Conservation (phyloP, 2,888 invertebrate genomes). For the Halocaridina rubra region DNA sequence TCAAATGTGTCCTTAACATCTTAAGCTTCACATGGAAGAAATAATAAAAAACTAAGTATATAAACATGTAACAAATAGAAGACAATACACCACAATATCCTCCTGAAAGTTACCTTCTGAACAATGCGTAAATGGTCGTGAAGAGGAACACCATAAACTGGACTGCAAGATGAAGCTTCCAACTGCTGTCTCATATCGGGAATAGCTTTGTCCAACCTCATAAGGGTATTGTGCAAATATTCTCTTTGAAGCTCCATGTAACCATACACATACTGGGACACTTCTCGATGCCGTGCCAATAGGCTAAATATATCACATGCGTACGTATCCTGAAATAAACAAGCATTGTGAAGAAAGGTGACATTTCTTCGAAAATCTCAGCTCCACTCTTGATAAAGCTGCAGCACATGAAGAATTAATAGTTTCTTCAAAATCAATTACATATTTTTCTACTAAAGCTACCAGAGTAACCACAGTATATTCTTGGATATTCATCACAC, state of each 20-base stretch:
- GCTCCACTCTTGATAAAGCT: too few relatives aligned
- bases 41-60: too few relatives aligned
- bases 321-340: constrained; percentile 50
- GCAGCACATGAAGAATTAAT: too few relatives aligned
- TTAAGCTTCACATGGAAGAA: too few relatives aligned
- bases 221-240: constrained; percentile 16
- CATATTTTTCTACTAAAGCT: too few relatives aligned
- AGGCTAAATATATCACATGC: constrained; percentile 58
- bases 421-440: too few relatives aligned
- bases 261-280: constrained; percentile 32
- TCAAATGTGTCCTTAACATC: too few relatives aligned
- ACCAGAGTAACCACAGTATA: too few relatives aligned
- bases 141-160: constrained; percentile 54
- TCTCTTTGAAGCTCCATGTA: constrained; percentile 45
- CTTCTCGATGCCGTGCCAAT: constrained; percentile 46
- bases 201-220: constrained; percentile 34
- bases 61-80: too few relatives aligned
- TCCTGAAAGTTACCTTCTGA: constrained; percentile 51
- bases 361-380: too few relatives aligned
- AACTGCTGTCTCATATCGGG: constrained; percentile 37
- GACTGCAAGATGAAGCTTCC: constrained; percentile 30
- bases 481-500: too few relatives aligned
- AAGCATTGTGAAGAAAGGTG: not conserved
- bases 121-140: constrained; percentile 43
- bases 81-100: too few relatives aligned